These are phyloP conservation scores for Actinernus sp. DNA, from an alignment of 92 coral and sea anemone species.

Conservation along the genomic window DNA sequence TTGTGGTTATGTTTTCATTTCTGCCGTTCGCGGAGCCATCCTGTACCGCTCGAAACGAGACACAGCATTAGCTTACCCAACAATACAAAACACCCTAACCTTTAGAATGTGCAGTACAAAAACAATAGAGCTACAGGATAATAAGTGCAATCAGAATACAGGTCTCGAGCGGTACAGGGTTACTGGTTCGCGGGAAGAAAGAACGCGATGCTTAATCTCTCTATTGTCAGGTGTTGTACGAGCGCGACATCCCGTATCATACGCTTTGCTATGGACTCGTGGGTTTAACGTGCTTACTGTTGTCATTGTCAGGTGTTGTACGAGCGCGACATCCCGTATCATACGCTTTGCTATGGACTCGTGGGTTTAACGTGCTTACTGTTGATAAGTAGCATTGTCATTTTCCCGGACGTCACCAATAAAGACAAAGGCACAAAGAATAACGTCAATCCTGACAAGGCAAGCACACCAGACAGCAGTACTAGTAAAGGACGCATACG, in stretches of 20 bases:
- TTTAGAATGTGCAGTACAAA: too few relatives aligned
- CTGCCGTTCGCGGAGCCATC: too few relatives aligned
- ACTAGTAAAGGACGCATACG: background rate
- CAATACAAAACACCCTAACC: too few relatives aligned
- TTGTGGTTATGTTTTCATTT: too few relatives aligned
- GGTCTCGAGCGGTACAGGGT: too few relatives aligned
- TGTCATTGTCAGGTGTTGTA: slow-evolving; percentile 12
- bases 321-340: slow-evolving; percentile 25
- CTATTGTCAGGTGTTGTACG: slow-evolving; percentile 22
- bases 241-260: slow-evolving; percentile 20
- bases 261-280: slow-evolving; percentile 11
- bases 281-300: background rate
- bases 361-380: background rate
- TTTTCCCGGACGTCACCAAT: slow-evolving; percentile 8
- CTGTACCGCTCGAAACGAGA: too few relatives aligned
- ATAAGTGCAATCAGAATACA: too few relatives aligned
- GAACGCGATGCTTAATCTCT: too few relatives aligned
- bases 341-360: slow-evolving; percentile 11
- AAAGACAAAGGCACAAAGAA: background rate
- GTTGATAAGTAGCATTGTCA: slow-evolving; percentile 4
- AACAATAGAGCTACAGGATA: too few relatives aligned
- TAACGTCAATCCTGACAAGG: background rate
- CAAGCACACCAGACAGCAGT: background rate
- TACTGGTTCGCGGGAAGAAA: too few relatives aligned
- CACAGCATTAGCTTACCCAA: too few relatives aligned